Evolutionary conservation across 2,888 invertebrate genomes (phyloP), one percentile per base, ranked within the genome.

Genomic region (Mylabris sibirica): DNA sequence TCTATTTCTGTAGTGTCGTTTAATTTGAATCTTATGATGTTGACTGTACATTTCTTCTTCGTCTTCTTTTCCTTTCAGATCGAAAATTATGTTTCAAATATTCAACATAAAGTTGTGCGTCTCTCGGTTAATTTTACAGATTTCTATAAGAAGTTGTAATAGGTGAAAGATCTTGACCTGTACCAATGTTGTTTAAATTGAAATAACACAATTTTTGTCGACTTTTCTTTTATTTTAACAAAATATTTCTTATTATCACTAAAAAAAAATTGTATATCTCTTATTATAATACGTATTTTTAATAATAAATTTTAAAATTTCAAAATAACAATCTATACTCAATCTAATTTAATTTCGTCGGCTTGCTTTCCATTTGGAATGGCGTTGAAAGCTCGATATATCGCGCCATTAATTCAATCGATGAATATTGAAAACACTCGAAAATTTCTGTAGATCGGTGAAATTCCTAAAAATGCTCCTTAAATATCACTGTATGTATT

Each of bases 1-100:
- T 24, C 3, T 57, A 11, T 17, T n/a, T n/a, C n/a, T 24, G 11
- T 12, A 24, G 24, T 57, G 20, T 22, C 14, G 24, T 22, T 4
- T 22, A 20, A 22, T 20, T n/a, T 41, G 3, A 41, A 49, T 8
- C 59, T 70, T 70, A 67, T 70, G 70, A 35, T 70, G 49, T 67
- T 44, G 60, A 62, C 70, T 70, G 70, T 70, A 70, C 70, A 68
- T 65, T 59, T 65, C 17, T 69, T 67, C 62, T 44, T 44, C n/a
- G 4, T n/a, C 44, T 30, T n/a, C 49, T 22, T n/a, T n/a, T n/a
- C n/a, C 11, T 20, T 11, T 3, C 11, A 22, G 22, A 53, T 53
- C 49, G 49, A 22, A 53, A 53, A 53, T 53, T 22, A 22, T 53
- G 9, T 22, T 11, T 53, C 9, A 20, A 17, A 44, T 3, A 44